Evolutionary conservation across 2,888 invertebrate species (phyloP).

Genomic region (Drosophila multiciliata): DNA sequence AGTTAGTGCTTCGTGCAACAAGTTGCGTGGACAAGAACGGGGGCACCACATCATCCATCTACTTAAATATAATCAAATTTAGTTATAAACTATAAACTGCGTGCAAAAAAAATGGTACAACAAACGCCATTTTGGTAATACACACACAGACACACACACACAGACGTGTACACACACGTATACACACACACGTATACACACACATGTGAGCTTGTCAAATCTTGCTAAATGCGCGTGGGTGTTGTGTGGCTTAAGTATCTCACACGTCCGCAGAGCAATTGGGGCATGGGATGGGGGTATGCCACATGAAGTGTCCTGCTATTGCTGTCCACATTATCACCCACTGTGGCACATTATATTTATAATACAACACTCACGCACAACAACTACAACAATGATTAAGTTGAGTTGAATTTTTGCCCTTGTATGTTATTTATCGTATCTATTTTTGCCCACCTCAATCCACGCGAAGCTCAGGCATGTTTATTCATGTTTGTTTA

Average conservation of each 20-base stretch:
- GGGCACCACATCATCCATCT: background rate
- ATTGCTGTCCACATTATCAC: constrained; percentile 69
- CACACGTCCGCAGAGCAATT: constrained; percentile 27
- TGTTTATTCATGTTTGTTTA: constrained; percentile 48
- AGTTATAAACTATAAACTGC: constrained; percentile 37
- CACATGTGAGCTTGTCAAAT: constrained; percentile 33
- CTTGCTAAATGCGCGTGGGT: constrained; percentile 60
- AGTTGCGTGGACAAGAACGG: constrained; percentile 36
- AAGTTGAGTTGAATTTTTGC: constrained; percentile 41
- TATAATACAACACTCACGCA: constrained; percentile 54
- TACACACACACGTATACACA: constrained; percentile 15
- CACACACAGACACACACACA: constrained; percentile 17
- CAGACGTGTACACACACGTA: background rate
- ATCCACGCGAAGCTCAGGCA: constrained; percentile 49
- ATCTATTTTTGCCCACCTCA: constrained; percentile 58
- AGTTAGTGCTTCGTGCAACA: constrained; percentile 48
- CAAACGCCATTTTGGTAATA: constrained; percentile 57
- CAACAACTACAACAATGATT: constrained; percentile 51
- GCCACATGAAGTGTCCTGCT: constrained; percentile 60
- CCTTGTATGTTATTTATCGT: constrained; percentile 23
- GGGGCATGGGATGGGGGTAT: constrained; percentile 21
- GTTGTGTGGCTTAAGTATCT: constrained; percentile 54
- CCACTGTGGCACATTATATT: constrained; percentile 78
- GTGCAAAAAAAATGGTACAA: constrained; percentile 48
- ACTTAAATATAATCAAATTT: constrained; percentile 6